These are phyloP conservation scores for Sinhomidia bicolor DNA, from an alignment of 2,888 invertebrate genomes.

Conservation along the genomic window DNA sequence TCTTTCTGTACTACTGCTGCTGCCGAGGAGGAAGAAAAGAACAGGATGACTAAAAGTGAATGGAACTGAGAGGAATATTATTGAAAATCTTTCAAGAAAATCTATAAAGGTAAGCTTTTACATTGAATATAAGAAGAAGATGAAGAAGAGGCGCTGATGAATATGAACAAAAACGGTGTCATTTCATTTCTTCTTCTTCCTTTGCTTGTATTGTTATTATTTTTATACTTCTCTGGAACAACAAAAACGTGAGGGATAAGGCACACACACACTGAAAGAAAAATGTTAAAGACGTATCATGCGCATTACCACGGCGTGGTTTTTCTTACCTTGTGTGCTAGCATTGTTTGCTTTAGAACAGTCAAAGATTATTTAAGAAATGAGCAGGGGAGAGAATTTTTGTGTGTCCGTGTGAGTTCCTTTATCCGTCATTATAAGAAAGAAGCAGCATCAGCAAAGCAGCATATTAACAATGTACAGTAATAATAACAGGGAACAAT, in stretches of 20 bases:
- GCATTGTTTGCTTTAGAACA: conserved; percentile 43
- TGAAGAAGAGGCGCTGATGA: neutral
- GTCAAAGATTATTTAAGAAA: conserved; percentile 28
- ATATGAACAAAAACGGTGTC: conserved; percentile 58
- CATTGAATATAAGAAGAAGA: too few species aligned
- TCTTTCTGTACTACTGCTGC: neutral
- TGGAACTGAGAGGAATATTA: conserved; percentile 7
- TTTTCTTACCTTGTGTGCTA: conserved; percentile 11
- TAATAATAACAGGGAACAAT: neutral
- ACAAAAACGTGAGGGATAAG: conserved; percentile 22
- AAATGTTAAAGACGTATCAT: conserved; percentile 1
- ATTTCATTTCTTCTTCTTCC: conserved; percentile 22
- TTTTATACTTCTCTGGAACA: conserved; percentile 42
- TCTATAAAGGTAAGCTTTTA: conserved; percentile 51
- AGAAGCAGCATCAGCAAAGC: too few species aligned
- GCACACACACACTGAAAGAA: conserved; percentile 12
- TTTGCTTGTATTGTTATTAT: conserved; percentile 55
- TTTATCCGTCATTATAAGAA: neutral
- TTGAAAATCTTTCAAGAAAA: conserved; percentile 31
- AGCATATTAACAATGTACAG: conserved; percentile 20
- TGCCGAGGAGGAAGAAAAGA: conserved; percentile 21
- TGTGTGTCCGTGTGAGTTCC: conserved; percentile 62
- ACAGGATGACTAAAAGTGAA: conserved; percentile 35
- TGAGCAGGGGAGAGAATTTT: too few species aligned
- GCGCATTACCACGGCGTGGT: conserved; percentile 17